Evolutionary conservation across 2,113 vertebrate species (phyloP).

Genomic region (Lonchura striata): DNA sequence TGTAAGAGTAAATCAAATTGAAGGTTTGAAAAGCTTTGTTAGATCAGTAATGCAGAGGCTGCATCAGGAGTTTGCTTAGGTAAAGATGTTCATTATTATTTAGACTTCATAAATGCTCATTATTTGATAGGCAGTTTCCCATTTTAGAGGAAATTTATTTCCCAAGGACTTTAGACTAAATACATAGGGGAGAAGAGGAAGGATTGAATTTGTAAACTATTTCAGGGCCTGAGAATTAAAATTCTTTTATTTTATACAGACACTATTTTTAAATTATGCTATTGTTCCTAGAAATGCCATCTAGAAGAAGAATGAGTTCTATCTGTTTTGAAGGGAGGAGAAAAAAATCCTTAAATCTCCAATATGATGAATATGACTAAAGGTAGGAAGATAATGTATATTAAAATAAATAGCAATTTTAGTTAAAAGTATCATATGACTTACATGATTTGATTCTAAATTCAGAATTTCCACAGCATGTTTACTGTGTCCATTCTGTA

Average conservation of each 20-base stretch:
- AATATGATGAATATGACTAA: background rate
- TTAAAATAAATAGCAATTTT: background rate
- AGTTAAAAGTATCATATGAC: background rate
- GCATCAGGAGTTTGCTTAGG: background rate
- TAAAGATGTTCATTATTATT: background rate
- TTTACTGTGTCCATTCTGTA: background rate
- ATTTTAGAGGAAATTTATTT: background rate
- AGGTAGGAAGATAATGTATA: background rate
- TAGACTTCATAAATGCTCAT: background rate
- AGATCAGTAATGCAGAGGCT: background rate
- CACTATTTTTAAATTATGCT: background rate
- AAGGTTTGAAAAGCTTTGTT: background rate
- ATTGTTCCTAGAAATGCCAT: background rate
- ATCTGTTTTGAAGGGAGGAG: background rate
- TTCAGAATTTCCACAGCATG: background rate
- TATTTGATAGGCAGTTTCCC: background rate
- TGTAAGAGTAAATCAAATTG: background rate
- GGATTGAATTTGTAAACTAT: background rate
- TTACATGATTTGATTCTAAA: background rate
- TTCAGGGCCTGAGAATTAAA: background rate
- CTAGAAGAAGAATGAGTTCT: background rate
- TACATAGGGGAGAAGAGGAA: background rate
- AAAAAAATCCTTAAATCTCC: background rate
- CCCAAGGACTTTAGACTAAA: background rate
- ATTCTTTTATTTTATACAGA: background rate